phyloP scores from a whole-genome alignment of 2,113 vertebrate species.

The Equus przewalskii region DNA sequence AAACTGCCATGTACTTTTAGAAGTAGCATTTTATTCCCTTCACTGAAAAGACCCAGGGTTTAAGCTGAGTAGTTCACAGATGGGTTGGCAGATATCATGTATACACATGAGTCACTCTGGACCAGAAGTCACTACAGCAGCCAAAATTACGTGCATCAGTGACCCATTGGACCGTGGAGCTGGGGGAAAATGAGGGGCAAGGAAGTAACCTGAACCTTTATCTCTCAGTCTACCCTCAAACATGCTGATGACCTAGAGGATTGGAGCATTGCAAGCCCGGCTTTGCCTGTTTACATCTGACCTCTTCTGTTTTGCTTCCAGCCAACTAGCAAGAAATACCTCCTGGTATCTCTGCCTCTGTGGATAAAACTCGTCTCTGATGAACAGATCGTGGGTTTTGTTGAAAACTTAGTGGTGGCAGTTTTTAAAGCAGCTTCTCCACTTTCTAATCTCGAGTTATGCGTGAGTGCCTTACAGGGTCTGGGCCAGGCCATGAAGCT shows the following conservation, averaged over 20 bases:
- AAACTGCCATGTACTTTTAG: background rate
- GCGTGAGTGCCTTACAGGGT: slow-evolving; percentile 90
- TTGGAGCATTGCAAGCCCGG: background rate
- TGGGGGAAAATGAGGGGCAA: background rate
- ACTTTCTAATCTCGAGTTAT: slow-evolving; percentile 82
- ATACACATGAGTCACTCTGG: background rate
- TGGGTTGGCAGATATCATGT: background rate
- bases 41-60: background rate
- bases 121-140: background rate
- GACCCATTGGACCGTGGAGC: background rate
- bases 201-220: background rate
- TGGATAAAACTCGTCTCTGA: slow-evolving; percentile 97
- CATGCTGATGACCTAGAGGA: background rate
- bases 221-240: background rate
- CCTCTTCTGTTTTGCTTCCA: slow-evolving; percentile 83
- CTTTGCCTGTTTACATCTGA: slow-evolving; percentile 57
- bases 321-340: slow-evolving; percentile 89
- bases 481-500: slow-evolving; percentile 93
- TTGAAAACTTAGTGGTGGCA: slow-evolving; percentile 90
- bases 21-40: slow-evolving; percentile 47
- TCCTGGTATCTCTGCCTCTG: slow-evolving; percentile 88
- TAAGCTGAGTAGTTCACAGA: background rate
- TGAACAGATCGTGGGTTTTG: slow-evolving; percentile 93
- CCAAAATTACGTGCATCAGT: background rate
- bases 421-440: slow-evolving; percentile 87